These are phyloP conservation scores for Hippocampus zosterae DNA, from an alignment of 2,113 vertebrate species.

Conservation along the genomic window DNA sequence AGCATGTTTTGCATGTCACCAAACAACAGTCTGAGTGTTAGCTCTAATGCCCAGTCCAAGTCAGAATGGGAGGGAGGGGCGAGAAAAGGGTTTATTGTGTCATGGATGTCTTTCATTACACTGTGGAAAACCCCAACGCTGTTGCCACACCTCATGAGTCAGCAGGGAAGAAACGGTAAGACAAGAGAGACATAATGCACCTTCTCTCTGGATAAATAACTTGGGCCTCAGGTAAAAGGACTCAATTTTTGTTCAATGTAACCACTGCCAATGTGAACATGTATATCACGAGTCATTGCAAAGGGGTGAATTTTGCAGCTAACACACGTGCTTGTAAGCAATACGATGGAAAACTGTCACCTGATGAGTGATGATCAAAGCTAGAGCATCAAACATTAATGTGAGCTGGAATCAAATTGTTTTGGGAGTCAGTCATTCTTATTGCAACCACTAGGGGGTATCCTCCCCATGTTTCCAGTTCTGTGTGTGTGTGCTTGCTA, in stretches of 20 bases:
- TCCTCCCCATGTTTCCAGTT: slow-evolving; percentile 1
- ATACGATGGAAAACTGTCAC: too few species aligned
- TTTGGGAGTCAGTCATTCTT: slow-evolving; percentile 2
- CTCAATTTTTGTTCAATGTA: too few species aligned
- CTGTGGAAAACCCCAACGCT: slow-evolving; percentile 60
- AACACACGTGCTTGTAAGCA: too few species aligned
- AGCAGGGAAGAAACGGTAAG: slow-evolving; percentile 32
- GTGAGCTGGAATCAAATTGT: background rate
- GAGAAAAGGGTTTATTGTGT: slow-evolving; percentile 57
- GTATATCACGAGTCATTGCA: too few species aligned
- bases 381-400: too few species aligned
- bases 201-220: slow-evolving; percentile 20
- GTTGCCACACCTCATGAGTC: slow-evolving; percentile 52
- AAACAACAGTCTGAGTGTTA: slow-evolving; percentile 20
- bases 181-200: slow-evolving; percentile 8
- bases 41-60: slow-evolving; percentile 22
- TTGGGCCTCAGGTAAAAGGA: background rate
- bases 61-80: slow-evolving; percentile 2
- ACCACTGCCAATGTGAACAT: too few species aligned
- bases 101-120: slow-evolving; percentile 36
- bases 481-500: background rate
- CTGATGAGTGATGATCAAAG: too few species aligned
- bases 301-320: too few species aligned
- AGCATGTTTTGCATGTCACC: slow-evolving; percentile 16
- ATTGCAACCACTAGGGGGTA: slow-evolving; percentile 43